phyloP scores from a whole-genome alignment of 30 jellyfish, hydroid and myxozoan genomes.

The Clytia hemisphaerica region DNA sequence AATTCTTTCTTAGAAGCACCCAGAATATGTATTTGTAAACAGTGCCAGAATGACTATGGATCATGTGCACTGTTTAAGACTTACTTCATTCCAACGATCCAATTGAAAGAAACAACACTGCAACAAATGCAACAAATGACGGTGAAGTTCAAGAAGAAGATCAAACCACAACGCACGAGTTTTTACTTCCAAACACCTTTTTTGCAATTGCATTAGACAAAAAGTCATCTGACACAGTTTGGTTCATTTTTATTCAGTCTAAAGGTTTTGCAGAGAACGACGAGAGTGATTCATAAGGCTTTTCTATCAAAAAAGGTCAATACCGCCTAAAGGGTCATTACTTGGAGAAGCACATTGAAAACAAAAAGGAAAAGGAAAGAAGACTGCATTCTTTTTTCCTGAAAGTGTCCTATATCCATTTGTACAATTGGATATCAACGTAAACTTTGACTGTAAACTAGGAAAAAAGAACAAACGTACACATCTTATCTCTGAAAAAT shows the following conservation, averaged over 20 bases:
- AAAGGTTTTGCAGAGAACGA: conserved; percentile 16
- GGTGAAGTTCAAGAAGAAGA: too few relatives aligned
- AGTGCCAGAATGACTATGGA: conserved; percentile 25
- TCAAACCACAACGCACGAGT: conserved; percentile 13
- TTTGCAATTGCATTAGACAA: conserved; percentile 28
- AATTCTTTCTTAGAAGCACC: conserved; percentile 4
- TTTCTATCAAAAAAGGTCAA: conserved; percentile 26
- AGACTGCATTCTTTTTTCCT: conserved; percentile 23
- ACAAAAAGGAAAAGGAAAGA: too few relatives aligned
- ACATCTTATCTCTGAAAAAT: too few relatives aligned
- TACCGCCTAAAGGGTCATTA: conserved; percentile 14
- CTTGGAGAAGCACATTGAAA: too few relatives aligned
- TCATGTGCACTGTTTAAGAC: conserved; percentile 23
- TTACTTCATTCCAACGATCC: too few relatives aligned
- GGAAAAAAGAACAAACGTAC: too few relatives aligned
- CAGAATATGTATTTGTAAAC: conserved; percentile 29
- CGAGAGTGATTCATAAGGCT: conserved; percentile 21
- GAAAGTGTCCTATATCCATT: conserved; percentile 27
- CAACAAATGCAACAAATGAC: too few relatives aligned
- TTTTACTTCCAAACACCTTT: conserved; percentile 18
- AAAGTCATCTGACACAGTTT: conserved; percentile 29
- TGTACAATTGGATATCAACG: too few relatives aligned
- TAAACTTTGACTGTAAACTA: too few relatives aligned
- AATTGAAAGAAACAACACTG: too few relatives aligned
- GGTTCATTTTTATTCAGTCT: conserved; percentile 20